Evolutionary conservation across 2,888 invertebrate genomes (phyloP), one percentile per base, ranked within the genome.

Genomic region (Metellina segmentata): DNA sequence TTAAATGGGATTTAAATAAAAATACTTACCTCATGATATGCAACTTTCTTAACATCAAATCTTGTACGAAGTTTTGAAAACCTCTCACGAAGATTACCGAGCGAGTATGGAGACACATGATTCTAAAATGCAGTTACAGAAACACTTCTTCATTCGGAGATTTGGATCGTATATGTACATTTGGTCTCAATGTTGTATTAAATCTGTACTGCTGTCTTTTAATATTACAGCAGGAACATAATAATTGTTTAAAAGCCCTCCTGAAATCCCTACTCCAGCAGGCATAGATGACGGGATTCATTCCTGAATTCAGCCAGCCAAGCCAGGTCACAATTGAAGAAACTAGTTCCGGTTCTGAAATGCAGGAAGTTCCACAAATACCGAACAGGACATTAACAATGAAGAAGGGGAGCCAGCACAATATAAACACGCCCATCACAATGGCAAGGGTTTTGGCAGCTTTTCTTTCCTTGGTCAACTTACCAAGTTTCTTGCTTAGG

Each of bases 381-480:
- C 98, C 99, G 72, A 98, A 97, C 94, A 98, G 95, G 89, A 99
- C 96, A 95, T 99, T 99, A 94, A 98, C 97, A 93, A 99, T 98
- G 95, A 99, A 99, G 95, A 99, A 99, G 93, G 99, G 99, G 94
- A 99, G 96, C 99, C 99, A 99, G 95, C 99, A 99, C 94, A 98
- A 97, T 94, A 99, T 98, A 95, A 99, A 99, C 7, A 95, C 95
- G 91, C 98, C 98, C 97, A 99, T 98, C 94, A 99, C 98, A 94
- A 99, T 98, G 82, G 98, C 99, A 94, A 99, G 95, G 13, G 99
- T 99, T 95, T 99, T 99, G 6, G 99, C 99, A 13, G 99, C 99
- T 95, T 99, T 99, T 95, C 98, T 98, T 99, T 99, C 95, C 98
- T 93, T 98, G 81, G 99, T 98, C 94, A 99, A 98, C 95, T 99